Conservation (phyloP, 2,797 vertebrate genomes). For the Lepilemur septentrionalis region DNA sequence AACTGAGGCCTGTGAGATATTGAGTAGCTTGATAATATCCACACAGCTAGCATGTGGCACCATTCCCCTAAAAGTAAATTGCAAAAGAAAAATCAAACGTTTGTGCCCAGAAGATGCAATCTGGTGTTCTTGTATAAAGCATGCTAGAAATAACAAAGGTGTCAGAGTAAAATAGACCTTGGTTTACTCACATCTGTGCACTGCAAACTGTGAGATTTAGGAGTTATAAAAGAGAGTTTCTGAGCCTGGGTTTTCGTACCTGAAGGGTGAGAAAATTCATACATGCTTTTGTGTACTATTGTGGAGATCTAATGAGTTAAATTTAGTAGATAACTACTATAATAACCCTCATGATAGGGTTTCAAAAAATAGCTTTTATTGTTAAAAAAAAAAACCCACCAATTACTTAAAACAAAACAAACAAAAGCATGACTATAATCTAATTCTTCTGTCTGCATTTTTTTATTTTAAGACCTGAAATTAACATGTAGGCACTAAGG, state of each 20-base stretch:
- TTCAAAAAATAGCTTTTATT: background rate
- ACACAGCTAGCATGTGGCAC: background rate
- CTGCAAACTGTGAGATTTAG: background rate
- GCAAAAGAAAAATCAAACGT: background rate
- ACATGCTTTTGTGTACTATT: background rate
- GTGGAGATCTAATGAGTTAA: background rate
- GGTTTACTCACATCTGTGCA: background rate
- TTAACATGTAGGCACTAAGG: background rate
- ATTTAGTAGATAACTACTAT: background rate
- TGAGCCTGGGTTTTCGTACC: background rate
- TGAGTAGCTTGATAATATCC: background rate
- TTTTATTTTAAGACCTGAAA: background rate
- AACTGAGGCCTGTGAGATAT: background rate
- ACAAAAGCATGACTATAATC: background rate
- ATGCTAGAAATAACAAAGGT: background rate
- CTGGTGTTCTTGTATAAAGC: background rate
- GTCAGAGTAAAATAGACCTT: background rate
- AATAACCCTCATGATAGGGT: background rate
- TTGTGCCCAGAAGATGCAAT: background rate
- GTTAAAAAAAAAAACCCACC: background rate
- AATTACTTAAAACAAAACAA: background rate
- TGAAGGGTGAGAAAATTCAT: background rate
- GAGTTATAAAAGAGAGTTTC: background rate
- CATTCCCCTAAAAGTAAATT: background rate
- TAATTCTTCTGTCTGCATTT: background rate